Evolutionary conservation across 2,113 vertebrate genomes (phyloP), one percentile per base, ranked within the genome.

Genomic region (Ia io): DNA sequence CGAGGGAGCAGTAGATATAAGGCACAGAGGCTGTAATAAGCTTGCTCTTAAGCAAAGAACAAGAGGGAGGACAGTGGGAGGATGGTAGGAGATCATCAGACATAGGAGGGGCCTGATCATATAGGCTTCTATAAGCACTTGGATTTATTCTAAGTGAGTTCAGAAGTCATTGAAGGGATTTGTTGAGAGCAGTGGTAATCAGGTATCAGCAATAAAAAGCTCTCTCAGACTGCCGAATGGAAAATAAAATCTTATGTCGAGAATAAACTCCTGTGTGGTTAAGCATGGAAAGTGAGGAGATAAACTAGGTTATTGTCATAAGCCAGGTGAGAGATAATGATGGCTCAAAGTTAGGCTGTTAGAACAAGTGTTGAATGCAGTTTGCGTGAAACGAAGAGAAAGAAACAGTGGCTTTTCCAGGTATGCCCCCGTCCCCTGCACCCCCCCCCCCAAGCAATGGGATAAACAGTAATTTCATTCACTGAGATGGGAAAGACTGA

Each of bases 341-440:
- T 18, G 22, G 22, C 78, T 65, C 25, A 18, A 67, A 76, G 47
- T 30, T 23, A 47, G 69, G 37, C 37, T 44, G 23, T 65, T 35
- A 44, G 37, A 76, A 23, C 37, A 53, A 56, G 1, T 37, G 70
- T 69, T 32, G 13, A 56, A 47, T 5, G 13, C 16, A 77, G 17
- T 53, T 18, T 47, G 30, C 7, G 7, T 17, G 10, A 59, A 74
- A 53, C 14, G 8, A 47, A 69, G 42, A 73, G 40, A 18, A 94
- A 67, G 37, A 89, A 67, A 65, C 20, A 51, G 42, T 65, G 47
- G 28, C 44, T 89, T 67, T 25, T 37, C 8, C 44, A n/a, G 40
- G n/a, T 63, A 3, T 35, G 5, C 13, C 8, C 0, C 23, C 47
- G 2, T 11, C 47, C 9, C 22, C 22, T 2, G 13, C 49, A 0